phyloP scores from a whole-genome alignment of 2,113 vertebrate species.

The Nycticryphes semicollaris region DNA sequence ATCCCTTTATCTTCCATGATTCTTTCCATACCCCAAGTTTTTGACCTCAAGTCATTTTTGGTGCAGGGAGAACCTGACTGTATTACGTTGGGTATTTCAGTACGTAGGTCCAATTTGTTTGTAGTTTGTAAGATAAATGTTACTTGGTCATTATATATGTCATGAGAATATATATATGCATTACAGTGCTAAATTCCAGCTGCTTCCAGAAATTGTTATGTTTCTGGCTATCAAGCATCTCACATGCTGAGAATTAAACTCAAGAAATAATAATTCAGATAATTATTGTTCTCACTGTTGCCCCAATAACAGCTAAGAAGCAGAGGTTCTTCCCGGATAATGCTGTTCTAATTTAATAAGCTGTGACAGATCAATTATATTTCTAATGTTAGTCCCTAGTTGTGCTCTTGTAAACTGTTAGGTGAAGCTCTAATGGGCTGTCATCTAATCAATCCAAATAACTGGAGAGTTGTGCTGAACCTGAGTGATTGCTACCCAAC shows the following conservation, averaged over 20 bases:
- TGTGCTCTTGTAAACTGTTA: neutral
- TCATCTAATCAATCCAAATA: neutral
- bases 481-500: neutral
- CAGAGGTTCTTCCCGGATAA: neutral
- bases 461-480: neutral
- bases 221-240: neutral
- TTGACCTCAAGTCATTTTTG: neutral
- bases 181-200: neutral
- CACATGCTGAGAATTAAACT: neutral
- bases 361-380: neutral
- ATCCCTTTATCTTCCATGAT: neutral
- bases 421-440: neutral
- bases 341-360: neutral
- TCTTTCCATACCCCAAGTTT: neutral
- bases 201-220: neutral
- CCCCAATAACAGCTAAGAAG: neutral
- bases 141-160: neutral
- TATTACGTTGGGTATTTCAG: rapidly evolving
- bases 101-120: neutral
- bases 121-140: neutral
- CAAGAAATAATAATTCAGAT: neutral
- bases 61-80: neutral
- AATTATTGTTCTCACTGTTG: neutral
- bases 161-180: neutral
- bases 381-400: neutral